Base-by-base conservation (phyloP, 2,113 vertebrate genomes). In the Micronycteris hirsuta region DNA sequence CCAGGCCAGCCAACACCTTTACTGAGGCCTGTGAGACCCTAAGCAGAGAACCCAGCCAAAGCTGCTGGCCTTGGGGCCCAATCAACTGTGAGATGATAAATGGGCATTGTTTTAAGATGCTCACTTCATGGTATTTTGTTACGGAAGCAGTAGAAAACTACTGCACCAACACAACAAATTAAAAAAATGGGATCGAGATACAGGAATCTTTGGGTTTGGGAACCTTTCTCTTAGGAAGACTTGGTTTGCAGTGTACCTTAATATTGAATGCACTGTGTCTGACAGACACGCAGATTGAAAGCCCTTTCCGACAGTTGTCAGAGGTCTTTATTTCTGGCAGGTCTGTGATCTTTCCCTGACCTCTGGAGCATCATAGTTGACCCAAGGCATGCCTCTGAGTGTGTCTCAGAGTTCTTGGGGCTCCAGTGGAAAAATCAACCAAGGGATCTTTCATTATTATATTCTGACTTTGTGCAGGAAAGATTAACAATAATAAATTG, bases 401-500 rank as follows among this genome's bases (percentile, higher is more conserved):
- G n/a, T 61, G 36, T 43, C 56, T 82, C 38, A 77, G 84, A 96
- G 93, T 81, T 85, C 52, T 74, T 56, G 74, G n/a, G 65, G 52
- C 77, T 91, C 65, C 71, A 43, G 47, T 54, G 82, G 92, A 89
- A 93, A 96, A 93, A 83, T 92, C 83, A 96, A 8, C 81, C 67
- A 83, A 78, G 87, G 14, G 70, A 33, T 83, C 0, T 33, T 83
- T 43, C 26, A 41, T 93, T 89, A 36, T 94, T 94, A 86, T 41
- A 4, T 84, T 41, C 86, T 94, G 91, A 88, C 70, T 96, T 92
- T 33, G 61, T 85, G 10, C 83, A 22, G 86, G 63, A 89, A 82
- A 86, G 52, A 68, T 81, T 94, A 91, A 93, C 85, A 86, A 67
- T 65, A 96, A 95, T 89, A 91, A 95, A 94, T 91, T 74, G 85